phyloP scores from a whole-genome alignment of 2,888 invertebrate species.

The Drosophila kanekoi region DNA sequence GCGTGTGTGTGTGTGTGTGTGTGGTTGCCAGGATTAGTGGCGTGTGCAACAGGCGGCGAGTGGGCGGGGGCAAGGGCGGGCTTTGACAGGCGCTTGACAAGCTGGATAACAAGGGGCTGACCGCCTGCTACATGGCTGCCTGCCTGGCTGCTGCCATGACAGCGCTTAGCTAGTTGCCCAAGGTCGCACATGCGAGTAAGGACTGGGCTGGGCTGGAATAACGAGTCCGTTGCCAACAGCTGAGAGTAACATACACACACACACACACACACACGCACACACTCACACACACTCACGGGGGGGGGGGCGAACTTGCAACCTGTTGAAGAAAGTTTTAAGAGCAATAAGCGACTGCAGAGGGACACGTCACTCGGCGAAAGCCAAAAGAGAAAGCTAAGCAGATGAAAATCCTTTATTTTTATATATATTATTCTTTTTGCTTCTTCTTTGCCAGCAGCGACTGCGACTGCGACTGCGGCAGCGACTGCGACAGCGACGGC shows the following conservation, averaged over 20 bases:
- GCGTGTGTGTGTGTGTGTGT: slow-evolving; percentile 19
- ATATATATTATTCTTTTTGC: neutral
- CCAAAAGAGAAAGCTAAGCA: slow-evolving; percentile 66
- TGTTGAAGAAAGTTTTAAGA: slow-evolving; percentile 71
- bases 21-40: slow-evolving; percentile 55
- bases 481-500: slow-evolving; percentile 8
- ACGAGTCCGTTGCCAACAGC: slow-evolving; percentile 34
- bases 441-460: slow-evolving; percentile 1
- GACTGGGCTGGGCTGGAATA: neutral
- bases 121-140: slow-evolving; percentile 18
- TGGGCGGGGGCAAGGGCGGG: neutral
- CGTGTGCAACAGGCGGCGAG: slow-evolving; percentile 54
- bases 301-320: slow-evolving; percentile 50
- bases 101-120: slow-evolving; percentile 42
- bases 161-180: slow-evolving; percentile 64
- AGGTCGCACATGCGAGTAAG: slow-evolving; percentile 52
- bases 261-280: slow-evolving; percentile 12
- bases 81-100: slow-evolving; percentile 26
- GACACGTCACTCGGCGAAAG: slow-evolving; percentile 49
- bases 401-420: slow-evolving; percentile 60
- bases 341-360: slow-evolving; percentile 40
- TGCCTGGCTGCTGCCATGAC: slow-evolving; percentile 61
- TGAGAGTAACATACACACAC: slow-evolving; percentile 21
- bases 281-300: slow-evolving; percentile 3
- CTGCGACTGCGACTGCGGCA: neutral